These are phyloP conservation scores for Pluvialis apricaria DNA, from an alignment of 2,113 vertebrate genomes.

Conservation along the genomic window DNA sequence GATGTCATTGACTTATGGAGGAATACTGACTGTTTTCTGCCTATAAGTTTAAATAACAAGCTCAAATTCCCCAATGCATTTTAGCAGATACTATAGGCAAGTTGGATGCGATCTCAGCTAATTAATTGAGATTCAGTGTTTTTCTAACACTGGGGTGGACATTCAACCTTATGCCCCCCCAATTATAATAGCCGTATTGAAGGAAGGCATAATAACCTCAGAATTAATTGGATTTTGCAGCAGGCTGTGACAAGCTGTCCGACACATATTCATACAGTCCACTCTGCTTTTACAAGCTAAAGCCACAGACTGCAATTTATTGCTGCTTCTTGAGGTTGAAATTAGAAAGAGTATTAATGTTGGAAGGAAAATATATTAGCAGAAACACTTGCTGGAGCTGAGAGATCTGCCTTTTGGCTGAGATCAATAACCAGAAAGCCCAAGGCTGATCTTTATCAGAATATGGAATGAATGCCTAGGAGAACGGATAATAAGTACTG, in stretches of 20 bases:
- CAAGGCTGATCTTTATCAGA: conserved; percentile 45
- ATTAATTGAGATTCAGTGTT: conserved; percentile 8
- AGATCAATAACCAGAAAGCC: conserved; percentile 50
- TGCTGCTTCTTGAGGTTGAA: conserved; percentile 32
- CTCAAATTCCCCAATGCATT: background rate
- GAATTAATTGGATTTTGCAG: conserved; percentile 62
- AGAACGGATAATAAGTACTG: conserved; percentile 40
- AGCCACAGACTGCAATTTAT: conserved; percentile 38
- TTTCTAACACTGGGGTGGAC: background rate
- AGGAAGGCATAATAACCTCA: conserved; percentile 20
- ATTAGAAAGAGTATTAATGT: conserved; percentile 46
- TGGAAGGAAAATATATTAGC: conserved; percentile 40
- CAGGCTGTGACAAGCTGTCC: conserved; percentile 39
- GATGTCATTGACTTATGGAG: background rate
- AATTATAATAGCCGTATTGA: conserved; percentile 2
- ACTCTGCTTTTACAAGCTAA: conserved; percentile 35
- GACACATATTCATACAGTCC: background rate
- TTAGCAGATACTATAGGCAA: background rate
- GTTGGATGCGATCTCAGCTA: background rate
- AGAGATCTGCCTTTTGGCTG: conserved; percentile 15
- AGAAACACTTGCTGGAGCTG: conserved; percentile 20
- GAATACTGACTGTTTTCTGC: background rate
- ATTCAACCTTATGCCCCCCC: background rate
- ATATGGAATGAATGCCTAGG: conserved; percentile 11
- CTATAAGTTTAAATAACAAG: background rate